A percentile compares a stretch with the other conserved stretches of the same genome.
Conservation (phyloP, 2,113 vertebrate species). For the Terrapene triunguis region DNA sequence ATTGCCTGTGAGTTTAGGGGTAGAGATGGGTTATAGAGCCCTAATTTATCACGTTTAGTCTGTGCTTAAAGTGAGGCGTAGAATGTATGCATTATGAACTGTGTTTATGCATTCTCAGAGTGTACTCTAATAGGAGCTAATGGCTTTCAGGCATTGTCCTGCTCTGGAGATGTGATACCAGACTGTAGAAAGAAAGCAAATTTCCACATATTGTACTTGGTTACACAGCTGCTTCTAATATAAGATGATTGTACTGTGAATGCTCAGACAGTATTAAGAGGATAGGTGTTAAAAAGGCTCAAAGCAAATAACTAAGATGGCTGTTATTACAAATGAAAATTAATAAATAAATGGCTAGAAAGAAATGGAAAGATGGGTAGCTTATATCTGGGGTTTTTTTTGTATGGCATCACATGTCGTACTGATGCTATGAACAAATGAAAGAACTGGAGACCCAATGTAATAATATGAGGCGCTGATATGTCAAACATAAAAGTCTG, state of each 20-base stretch:
- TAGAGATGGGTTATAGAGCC: background rate
- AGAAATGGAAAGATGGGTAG: background rate
- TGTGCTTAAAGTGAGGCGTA: background rate
- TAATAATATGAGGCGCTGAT: background rate
- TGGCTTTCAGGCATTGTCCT: background rate
- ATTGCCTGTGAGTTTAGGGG: background rate
- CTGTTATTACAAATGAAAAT: accelerated
- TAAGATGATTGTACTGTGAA: background rate
- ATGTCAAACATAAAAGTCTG: slow-evolving; percentile 54
- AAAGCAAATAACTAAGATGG: background rate
- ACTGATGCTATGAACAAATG: background rate
- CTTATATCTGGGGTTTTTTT: background rate
- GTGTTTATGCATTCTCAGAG: background rate
- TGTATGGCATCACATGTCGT: background rate
- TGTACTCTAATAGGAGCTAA: background rate
- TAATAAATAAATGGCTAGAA: background rate
- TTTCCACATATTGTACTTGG: background rate
- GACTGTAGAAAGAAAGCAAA: background rate
- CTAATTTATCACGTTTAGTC: background rate
- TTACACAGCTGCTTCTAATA: background rate
- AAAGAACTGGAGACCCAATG: background rate
- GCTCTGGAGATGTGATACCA: background rate
- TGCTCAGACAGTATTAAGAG: background rate
- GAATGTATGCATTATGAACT: background rate
- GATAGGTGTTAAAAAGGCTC: slow-evolving; percentile 7